These are phyloP conservation scores for Drosophila colorata DNA, from an alignment of 2,888 invertebrate species.

Conservation along the genomic window DNA sequence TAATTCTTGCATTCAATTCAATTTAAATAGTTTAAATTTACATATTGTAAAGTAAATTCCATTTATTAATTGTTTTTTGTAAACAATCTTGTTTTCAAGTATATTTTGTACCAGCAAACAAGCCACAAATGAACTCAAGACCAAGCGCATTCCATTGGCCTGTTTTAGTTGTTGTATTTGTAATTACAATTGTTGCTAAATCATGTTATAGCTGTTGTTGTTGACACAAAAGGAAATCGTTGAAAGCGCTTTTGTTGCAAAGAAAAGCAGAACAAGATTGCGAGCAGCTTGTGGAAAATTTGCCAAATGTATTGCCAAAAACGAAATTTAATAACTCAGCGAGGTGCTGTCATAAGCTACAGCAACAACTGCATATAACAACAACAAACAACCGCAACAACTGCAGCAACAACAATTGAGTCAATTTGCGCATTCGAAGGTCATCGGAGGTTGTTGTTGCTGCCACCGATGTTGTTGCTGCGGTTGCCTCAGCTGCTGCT, in stretches of 20 bases:
- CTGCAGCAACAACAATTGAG: conserved; percentile 44
- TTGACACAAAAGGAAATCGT: conserved; percentile 63
- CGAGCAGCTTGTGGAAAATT: conserved; percentile 38
- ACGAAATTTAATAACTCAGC: conserved; percentile 66
- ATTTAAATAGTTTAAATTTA: not conserved
- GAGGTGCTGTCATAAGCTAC: conserved; percentile 51
- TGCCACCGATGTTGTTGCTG: conserved; percentile 8
- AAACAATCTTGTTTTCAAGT: not conserved
- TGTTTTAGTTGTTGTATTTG: too few relatives aligned
- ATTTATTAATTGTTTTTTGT: not conserved
- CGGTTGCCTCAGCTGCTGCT: conserved; percentile 11
- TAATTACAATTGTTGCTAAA: conserved; percentile 5
- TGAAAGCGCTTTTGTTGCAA: conserved; percentile 16
- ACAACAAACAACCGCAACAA: conserved; percentile 2
- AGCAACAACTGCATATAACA: conserved; percentile 24
- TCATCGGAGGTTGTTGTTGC: conserved; percentile 31
- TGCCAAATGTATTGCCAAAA: conserved; percentile 55
- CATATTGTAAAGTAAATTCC: not conserved
- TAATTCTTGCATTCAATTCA: not conserved
- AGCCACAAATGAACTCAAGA: conserved; percentile 14
- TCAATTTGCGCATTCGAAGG: conserved; percentile 73
- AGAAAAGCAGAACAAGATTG: conserved; percentile 18
- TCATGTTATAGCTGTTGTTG: conserved; percentile 30
- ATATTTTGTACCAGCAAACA: conserved; percentile 11
- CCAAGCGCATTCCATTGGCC: conserved; percentile 10